Conservation (phyloP, 2,797 vertebrate genomes). For the Picus viridis region DNA sequence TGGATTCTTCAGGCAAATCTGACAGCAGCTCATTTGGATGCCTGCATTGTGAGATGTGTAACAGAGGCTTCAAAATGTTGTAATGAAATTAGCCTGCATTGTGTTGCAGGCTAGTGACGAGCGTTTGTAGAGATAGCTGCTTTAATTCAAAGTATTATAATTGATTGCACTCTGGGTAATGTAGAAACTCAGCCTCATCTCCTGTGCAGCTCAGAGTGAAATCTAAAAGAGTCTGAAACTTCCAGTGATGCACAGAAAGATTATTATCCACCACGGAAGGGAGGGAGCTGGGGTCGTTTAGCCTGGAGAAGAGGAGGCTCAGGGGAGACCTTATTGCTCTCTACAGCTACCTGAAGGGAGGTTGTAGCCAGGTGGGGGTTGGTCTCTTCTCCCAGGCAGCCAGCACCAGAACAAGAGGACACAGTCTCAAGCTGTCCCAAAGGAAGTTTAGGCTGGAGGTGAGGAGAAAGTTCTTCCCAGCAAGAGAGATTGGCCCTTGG, state of each 20-base stretch:
- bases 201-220: slow-evolving; percentile 37
- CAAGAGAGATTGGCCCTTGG: too few relatives aligned
- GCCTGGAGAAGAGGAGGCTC: too few relatives aligned
- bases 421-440: too few relatives aligned
- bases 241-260: neutral
- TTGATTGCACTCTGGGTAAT: slow-evolving; percentile 34
- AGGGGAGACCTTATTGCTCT: too few relatives aligned
- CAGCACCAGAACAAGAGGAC: too few relatives aligned
- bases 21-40: neutral
- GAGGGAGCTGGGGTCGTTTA: too few relatives aligned
- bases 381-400: too few relatives aligned
- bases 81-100: slow-evolving; percentile 9
- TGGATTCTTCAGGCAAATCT: neutral
- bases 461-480: too few relatives aligned
- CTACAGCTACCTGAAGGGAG: too few relatives aligned
- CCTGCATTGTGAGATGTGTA: neutral
- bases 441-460: too few relatives aligned
- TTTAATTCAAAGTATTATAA: slow-evolving; percentile 22
- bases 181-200: slow-evolving; percentile 39
- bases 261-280: slow-evolving; percentile 30
- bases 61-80: neutral
- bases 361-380: too few relatives aligned
- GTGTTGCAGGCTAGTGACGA: neutral
- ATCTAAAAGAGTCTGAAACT: slow-evolving; percentile 4
- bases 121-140: neutral